phyloP scores from a whole-genome alignment of 2,888 invertebrate species.

The Polyommatus iphigenia region DNA sequence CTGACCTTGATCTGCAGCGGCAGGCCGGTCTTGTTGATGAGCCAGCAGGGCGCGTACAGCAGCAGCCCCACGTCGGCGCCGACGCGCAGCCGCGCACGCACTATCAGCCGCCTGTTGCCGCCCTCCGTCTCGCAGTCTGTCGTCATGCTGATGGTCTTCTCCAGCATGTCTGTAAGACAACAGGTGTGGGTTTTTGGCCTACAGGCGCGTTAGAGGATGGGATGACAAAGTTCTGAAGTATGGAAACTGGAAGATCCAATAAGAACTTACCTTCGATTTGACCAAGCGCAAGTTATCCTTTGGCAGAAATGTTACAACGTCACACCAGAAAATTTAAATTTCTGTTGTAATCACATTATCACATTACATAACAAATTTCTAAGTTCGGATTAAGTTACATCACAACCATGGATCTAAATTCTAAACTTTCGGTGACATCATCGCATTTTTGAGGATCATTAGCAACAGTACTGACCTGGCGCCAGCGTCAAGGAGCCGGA shows the following conservation, averaged over 20 bases:
- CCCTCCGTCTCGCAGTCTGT: conserved; percentile 84
- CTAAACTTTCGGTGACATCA: no score
- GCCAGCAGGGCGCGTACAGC: conserved; percentile 91
- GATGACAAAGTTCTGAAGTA: no score
- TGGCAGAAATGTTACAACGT: no score
- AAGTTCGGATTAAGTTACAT: no score
- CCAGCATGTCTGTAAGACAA: conserved; percentile 75
- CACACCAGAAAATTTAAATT: no score
- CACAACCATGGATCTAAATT: no score
- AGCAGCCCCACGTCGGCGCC: conserved; percentile 83
- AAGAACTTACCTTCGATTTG: no score
- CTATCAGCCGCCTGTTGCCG: conserved; percentile 82
- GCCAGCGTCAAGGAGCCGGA: conserved; percentile 84
- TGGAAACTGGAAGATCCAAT: no score
- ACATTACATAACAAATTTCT: no score
- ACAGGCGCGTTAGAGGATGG: neutral
- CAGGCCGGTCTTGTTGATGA: conserved; percentile 92
- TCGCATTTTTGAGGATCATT: neutral
- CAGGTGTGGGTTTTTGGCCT: neutral
- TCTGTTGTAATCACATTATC: no score
- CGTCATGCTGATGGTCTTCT: conserved; percentile 82
- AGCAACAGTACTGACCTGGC: conserved; percentile 59
- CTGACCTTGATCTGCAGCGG: conserved; percentile 88
- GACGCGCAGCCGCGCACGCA: conserved; percentile 82
- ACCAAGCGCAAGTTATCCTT: no score